phyloP scores from a whole-genome alignment of 2,113 vertebrate species.

The Myxocyprinus asiaticus region DNA sequence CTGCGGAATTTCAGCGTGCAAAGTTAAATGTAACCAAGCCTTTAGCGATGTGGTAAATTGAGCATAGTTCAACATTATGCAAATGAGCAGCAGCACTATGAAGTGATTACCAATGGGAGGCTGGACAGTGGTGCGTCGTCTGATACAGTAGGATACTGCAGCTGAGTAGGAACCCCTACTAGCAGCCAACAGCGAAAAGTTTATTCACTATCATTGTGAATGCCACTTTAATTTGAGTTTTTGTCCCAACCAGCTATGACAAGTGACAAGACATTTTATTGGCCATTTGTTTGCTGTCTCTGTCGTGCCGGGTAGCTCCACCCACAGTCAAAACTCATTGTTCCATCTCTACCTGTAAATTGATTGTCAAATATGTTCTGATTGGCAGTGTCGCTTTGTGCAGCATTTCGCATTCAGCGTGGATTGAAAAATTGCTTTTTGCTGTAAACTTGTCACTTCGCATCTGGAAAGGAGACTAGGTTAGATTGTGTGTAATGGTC shows the following conservation, averaged over 20 bases:
- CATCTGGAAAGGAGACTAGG: constrained; percentile 17
- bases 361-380: neutral
- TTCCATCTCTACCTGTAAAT: neutral
- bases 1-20: too few species aligned
- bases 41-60: too few species aligned
- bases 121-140: neutral
- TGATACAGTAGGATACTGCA: neutral
- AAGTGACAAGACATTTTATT: neutral
- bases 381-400: neutral
- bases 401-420: neutral
- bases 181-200: too few species aligned
- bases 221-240: too few species aligned
- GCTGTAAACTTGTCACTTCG: too few species aligned
- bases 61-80: neutral
- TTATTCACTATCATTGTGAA: too few species aligned
- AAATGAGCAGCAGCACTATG: neutral
- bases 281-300: neutral
- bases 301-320: too few species aligned
- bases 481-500: constrained; percentile 26
- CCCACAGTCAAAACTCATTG: too few species aligned
- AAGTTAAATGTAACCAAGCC: too few species aligned
- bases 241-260: too few species aligned
- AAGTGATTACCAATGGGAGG: neutral
- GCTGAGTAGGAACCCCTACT: neutral
- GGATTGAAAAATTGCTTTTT: neutral